Evolutionary conservation across 2,888 invertebrate genomes (phyloP), one percentile per base, ranked within the genome.

Genomic region (Synergus japonicus): DNA sequence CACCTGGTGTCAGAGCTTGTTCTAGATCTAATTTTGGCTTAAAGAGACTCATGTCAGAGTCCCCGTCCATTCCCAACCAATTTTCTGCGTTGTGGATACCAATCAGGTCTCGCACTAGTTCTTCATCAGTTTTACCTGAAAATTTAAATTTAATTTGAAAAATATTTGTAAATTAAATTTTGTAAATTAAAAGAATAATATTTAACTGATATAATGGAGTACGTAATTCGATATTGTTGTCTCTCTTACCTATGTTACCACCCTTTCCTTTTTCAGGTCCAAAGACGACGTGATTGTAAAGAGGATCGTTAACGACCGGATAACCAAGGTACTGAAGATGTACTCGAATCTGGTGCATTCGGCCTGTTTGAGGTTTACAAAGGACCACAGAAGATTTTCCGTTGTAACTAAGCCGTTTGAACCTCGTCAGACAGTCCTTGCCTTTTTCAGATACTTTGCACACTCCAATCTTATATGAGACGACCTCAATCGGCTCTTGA

Each of bases 311-410:
- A 9, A 98, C 96, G 78, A 99, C 99, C 15, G 99, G 99, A 93
- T 96, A 97, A 64, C 99, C 99, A 89, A 99, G 94, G 93, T 97
- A 99, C 93, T 99, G 99, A 83, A 99, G 94, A 93, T 99, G 99
- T 46, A 99, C 98, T 84, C 99, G 95, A 87, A 99, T 99, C 93
- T 99, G 99, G 92, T 99, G 99, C 96, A 99, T 99, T 83, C 99
- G 94, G 2, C 99, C 99, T 0, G 99, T 99, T 90, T 97, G 96
- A 0, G 99, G 99, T 90, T 96, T 96, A 93, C 98, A 99, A 54
- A 97, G 94, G 10, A 99, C 98, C 44, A 99, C 97, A 90, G 99
- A 99, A 0, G 97, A 97, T 89, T 95, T 96, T 3, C 96, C 96
- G 92, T 98, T 97, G 93, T 94, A 98, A 46, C 97, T 97, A 77